Evolutionary conservation across 1,140 invertebrate genomes (phyloP), one percentile per base, ranked within the genome.

Genomic region (Aphaenogaster rudis): DNA sequence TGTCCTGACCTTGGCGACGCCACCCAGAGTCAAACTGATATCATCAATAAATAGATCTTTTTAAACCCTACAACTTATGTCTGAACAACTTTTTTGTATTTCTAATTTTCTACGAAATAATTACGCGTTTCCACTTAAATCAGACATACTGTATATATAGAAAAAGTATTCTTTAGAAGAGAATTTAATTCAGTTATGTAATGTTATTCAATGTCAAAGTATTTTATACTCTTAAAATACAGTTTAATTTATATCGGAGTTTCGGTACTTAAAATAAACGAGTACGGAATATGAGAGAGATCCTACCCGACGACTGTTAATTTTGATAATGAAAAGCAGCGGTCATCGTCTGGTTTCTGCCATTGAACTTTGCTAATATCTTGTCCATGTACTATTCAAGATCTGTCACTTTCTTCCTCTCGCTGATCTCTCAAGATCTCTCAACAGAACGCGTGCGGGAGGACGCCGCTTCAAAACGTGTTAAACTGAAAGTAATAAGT

Each of bases 311-410:
- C 8, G 17, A 11, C 8, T n/a, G 54, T 28, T 77, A 88, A 88
- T 77, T 88, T 52, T 28, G n/a, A 42, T 84, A 71, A 77, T 71
- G n/a, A 54, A 77, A 88, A 28, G 17, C 39, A 69, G 9, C 39
- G 50, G 17, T 80, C 42, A 54, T 69, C 48, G 33, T 57, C 57
- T 39, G 45, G 57, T 85, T 64, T 61, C 61, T 71, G 48, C 33
- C 64, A 59, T 88, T 71, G 63, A 85, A 84, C 79, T 61, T 71
- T 33, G 48, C 21, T 39, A 50, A 87, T 84, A 72, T 17, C 36
- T 42, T 17, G 54, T 71, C 33, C 72, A 50, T 69, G 71, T 71
- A 61, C 69, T 77, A 36, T 45, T 66, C 11, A 36, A 17, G 11
- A 48, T 52, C 39, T 36, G 61, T 36, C 48, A 72, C 54, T 88